Evolutionary conservation across 1,140 invertebrate species (phyloP).

Genomic region (Megalopta genalis): DNA sequence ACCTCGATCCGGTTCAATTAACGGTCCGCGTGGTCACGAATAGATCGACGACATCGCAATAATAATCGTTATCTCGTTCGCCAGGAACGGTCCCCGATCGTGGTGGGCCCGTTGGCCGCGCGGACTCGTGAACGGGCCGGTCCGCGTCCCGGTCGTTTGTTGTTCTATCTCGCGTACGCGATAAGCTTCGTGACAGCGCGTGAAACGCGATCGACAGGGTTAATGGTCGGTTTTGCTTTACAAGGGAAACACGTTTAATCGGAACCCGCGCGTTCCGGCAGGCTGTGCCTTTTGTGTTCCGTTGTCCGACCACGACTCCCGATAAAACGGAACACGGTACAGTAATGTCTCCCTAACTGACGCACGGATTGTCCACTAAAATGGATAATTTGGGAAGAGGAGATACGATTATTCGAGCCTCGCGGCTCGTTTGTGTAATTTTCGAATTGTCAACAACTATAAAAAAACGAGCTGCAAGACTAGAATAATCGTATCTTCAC

Average conservation of each 20-base stretch:
- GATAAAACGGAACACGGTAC: no score
- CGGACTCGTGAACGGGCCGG: neutral
- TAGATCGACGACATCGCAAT: slow-evolving; percentile 21
- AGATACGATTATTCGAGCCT: no score
- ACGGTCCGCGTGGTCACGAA: neutral
- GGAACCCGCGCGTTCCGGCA: slow-evolving; percentile 3
- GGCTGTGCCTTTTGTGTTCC: neutral
- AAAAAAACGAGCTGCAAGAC: no score
- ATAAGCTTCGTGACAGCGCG: slow-evolving; percentile 47
- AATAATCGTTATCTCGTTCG: slow-evolving; percentile 22
- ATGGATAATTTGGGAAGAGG: no score
- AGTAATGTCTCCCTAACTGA: no score
- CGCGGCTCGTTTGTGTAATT: no score
- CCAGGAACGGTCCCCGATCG: neutral
- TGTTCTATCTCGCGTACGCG: slow-evolving; percentile 32
- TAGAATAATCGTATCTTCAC: no score
- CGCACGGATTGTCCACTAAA: no score
- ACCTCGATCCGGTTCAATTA: slow-evolving; percentile 1
- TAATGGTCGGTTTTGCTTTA: slow-evolving; percentile 44
- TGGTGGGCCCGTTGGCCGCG: no score
- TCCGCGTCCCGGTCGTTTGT: slow-evolving; percentile 36
- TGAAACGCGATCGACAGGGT: slow-evolving; percentile 51
- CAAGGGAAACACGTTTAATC: slow-evolving; percentile 34
- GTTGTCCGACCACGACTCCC: neutral
- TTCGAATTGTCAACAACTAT: no score